These are phyloP conservation scores for Dallia pectoralis DNA, from an alignment of 2,797 vertebrate genomes.

Conservation along the genomic window DNA sequence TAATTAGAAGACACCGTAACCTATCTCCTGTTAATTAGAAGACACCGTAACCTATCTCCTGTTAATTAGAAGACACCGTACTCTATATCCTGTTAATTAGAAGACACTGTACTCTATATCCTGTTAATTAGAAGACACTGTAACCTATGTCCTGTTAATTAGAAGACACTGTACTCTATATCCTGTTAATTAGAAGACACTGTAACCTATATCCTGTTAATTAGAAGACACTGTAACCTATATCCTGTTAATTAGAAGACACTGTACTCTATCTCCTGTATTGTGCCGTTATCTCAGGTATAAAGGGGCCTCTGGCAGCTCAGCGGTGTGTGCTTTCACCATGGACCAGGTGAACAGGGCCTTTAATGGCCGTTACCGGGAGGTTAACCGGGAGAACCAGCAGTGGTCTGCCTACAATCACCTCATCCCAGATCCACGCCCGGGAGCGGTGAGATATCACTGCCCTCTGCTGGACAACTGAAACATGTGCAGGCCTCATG, in stretches of 20 bases:
- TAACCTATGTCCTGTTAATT: too few relatives aligned
- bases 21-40: too few relatives aligned
- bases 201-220: too few relatives aligned
- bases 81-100: too few relatives aligned
- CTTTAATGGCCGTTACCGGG: constrained; percentile 88
- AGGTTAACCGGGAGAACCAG: constrained; percentile 93
- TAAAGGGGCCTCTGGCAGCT: constrained; percentile 81
- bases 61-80: too few relatives aligned
- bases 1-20: too few relatives aligned
- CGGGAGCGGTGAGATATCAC: constrained; percentile 80
- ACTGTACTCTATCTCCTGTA: background rate
- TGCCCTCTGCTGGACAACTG: constrained; percentile 45
- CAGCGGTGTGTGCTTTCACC: constrained; percentile 90
- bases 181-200: too few relatives aligned
- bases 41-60: too few relatives aligned
- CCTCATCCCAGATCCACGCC: constrained; percentile 84
- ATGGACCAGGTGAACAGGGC: constrained; percentile 87
- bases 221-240: background rate
- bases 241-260: too few relatives aligned
- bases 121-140: too few relatives aligned
- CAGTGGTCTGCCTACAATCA: constrained; percentile 95
- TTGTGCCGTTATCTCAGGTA: constrained; percentile 71
- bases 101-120: too few relatives aligned
- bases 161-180: too few relatives aligned
- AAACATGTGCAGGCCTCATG: constrained; percentile 1